Evolutionary conservation across 35 echinoderm and acorn worm species (phyloP), one percentile per base, ranked within the genome.

Genomic region (Lytechinus pictus): DNA sequence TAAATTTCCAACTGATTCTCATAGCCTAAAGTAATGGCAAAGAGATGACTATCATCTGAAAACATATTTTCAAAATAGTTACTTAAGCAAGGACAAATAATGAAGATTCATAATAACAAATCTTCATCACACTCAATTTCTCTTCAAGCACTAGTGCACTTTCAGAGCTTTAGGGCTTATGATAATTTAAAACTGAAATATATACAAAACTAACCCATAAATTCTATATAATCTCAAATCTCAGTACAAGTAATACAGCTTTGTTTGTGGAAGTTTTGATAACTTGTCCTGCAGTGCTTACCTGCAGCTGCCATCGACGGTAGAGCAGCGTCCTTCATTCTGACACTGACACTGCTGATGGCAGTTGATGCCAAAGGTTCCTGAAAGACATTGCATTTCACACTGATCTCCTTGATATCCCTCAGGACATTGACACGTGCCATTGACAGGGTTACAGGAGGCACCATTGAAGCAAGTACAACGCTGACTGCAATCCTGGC

Each of bases 391-490:
- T 16, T 96, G 96, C 91, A 95, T 52, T 72, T 97, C 96, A 72
- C 98, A 99, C 16, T 94, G 91, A n/a, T 97, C 56, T 14, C 98
- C 98, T 90, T 52, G 91, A 44, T 86, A 99, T 3, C 98, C 98
- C 27, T 97, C 95, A 24, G 58, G 21, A 61, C 98, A 99, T 19
- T 95, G 33, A 57, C 98, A 99, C 9, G 27, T 87, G 12, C 98
- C 98, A 89, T 95, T 92, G 8, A 95, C 95, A 27, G 58, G 54
- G 61, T 98, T 94, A 92, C 98, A 99, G 9, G 95, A 57, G 19
- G 97, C 97, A 53, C 91, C 93, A 86, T 99, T 99, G 57, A 95
- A 97, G 91, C 98, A 99, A 60, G 95, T 66, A 54, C 98, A 98
- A 5, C 58, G 33, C 10, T 92, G 5, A 13, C 94, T 33, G 92